phyloP scores from a whole-genome alignment of 2,888 invertebrate species.

The Ommatoiulus sabulosus region DNA sequence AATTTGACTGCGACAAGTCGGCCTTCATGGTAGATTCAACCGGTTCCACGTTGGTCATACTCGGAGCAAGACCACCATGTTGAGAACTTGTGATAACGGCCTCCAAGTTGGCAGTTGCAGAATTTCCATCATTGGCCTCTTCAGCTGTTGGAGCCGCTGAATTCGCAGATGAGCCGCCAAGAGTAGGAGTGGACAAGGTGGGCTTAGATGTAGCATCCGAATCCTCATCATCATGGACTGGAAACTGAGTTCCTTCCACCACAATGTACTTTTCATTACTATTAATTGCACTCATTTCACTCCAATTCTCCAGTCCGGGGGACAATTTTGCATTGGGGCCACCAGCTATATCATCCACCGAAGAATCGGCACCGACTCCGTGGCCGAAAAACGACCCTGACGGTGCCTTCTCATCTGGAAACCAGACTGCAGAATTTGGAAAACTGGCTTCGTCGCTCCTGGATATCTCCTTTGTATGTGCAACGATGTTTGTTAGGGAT shows the following conservation, averaged over 20 bases:
- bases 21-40: not conserved
- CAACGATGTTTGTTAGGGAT: slow-evolving; percentile 1
- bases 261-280: not conserved
- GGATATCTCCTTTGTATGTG: not conserved
- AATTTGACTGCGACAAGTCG: not conserved
- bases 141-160: not conserved
- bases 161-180: not conserved
- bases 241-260: not conserved
- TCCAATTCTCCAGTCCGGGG: not conserved
- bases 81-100: not conserved
- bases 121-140: not conserved
- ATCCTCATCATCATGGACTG: not conserved
- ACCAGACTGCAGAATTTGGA: slow-evolving; percentile 35
- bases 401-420: slow-evolving; percentile 13
- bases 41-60: not conserved
- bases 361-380: slow-evolving; percentile 32
- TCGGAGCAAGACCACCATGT: not conserved
- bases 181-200: not conserved
- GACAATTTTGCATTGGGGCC: not conserved
- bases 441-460: not conserved
- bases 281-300: not conserved
- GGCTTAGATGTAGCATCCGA: not conserved
- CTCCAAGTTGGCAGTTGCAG: not conserved
- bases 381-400: not conserved
- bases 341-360: not conserved